Evolutionary conservation across 2,888 invertebrate species (phyloP).

Genomic region (Empis livida): DNA sequence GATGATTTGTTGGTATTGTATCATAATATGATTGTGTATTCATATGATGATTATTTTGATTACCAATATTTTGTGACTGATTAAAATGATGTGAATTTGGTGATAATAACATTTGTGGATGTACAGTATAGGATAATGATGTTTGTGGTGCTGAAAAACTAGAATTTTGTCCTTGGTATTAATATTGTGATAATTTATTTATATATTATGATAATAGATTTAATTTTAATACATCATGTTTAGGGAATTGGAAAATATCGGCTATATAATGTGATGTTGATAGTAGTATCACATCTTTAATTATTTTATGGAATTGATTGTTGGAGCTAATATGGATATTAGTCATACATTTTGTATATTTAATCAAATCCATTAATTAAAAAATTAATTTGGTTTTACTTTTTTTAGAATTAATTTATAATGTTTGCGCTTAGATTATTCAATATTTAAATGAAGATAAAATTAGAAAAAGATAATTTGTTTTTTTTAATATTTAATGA

Average conservation of each 20-base stretch:
- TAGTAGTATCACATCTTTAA: too few species aligned
- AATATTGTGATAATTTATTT: not conserved
- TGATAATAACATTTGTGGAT: constrained; percentile 52
- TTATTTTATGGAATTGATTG: too few species aligned
- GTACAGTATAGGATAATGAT: constrained; percentile 40
- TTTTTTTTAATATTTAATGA: too few species aligned
- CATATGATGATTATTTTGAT: constrained; percentile 5
- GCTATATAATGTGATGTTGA: constrained; percentile 53
- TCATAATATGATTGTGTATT: constrained; percentile 26
- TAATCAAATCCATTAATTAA: too few species aligned
- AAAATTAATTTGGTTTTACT: too few species aligned
- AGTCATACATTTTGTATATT: too few species aligned
- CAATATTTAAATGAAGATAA: too few species aligned
- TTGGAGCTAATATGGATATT: too few species aligned
- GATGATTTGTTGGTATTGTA: constrained; percentile 21
- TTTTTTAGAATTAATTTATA: too few species aligned
- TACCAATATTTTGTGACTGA: constrained; percentile 11
- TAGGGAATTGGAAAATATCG: constrained; percentile 76
- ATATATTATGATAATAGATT: constrained; percentile 13
- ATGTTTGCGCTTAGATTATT: too few species aligned
- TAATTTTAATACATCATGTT: constrained; percentile 78
- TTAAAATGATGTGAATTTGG: constrained; percentile 29
- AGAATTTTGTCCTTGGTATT: constrained; percentile 18
- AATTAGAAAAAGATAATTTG: too few species aligned
- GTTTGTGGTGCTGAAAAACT: constrained; percentile 36